These are phyloP conservation scores for Polylopha cassiicola DNA, from an alignment of 2,888 invertebrate species.

Conservation along the genomic window DNA sequence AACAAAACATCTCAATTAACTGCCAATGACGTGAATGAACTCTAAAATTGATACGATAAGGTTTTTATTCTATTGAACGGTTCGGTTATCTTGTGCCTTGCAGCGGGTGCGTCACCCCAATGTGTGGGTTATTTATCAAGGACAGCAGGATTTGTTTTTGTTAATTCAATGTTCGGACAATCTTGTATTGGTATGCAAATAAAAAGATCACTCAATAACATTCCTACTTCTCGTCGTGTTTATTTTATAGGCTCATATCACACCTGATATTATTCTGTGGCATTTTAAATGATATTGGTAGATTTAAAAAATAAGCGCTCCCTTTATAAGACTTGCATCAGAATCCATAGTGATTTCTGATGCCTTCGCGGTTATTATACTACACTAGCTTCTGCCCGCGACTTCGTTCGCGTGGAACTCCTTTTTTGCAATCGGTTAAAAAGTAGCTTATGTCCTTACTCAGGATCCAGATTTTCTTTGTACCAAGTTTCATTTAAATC, in stretches of 20 bases:
- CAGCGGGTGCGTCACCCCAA: slow-evolving; percentile 53
- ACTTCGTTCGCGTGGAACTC: too few relatives aligned
- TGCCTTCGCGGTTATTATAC: too few relatives aligned
- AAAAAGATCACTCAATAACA: slow-evolving; percentile 42
- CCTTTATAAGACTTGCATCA: too few relatives aligned
- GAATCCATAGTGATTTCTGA: too few relatives aligned
- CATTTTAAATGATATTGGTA: too few relatives aligned
- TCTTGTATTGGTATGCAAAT: slow-evolving; percentile 55
- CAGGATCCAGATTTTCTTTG: too few relatives aligned
- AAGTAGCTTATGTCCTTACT: too few relatives aligned
- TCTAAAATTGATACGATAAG: slow-evolving; percentile 22
- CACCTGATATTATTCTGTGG: slow-evolving; percentile 9
- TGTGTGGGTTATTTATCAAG: slow-evolving; percentile 63
- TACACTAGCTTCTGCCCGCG: too few relatives aligned
- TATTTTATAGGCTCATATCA: slow-evolving; percentile 5
- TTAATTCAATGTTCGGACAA: slow-evolving; percentile 39
- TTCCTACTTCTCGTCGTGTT: slow-evolving; percentile 30
- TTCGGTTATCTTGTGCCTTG: slow-evolving; percentile 10
- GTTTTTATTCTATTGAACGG: slow-evolving; percentile 15
- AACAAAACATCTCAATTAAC: slow-evolving; percentile 43
- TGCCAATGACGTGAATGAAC: background rate
- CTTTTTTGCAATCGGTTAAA: too few relatives aligned
- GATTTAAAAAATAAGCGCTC: too few relatives aligned
- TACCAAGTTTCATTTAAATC: too few relatives aligned
- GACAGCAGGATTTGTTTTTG: slow-evolving; percentile 50